phyloP scores from a whole-genome alignment of 2,113 vertebrate genomes.

The Pelecanus crispus region DNA sequence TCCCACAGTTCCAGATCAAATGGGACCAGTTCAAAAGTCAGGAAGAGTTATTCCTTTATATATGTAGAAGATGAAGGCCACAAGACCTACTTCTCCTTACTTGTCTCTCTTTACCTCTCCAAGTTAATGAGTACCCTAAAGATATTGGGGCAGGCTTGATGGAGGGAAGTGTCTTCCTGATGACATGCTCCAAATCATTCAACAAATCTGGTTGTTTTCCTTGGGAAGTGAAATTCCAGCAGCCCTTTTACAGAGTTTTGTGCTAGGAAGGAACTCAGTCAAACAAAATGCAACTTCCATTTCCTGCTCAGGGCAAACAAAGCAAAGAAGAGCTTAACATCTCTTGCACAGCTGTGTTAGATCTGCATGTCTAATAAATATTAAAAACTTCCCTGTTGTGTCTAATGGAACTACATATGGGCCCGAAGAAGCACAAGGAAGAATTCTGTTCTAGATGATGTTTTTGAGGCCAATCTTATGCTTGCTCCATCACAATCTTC shows the following conservation, averaged over 20 bases:
- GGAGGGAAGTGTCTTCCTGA: not conserved
- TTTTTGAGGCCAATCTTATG: not conserved
- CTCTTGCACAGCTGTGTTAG: not conserved
- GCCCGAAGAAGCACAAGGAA: not conserved
- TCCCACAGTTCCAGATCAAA: not conserved
- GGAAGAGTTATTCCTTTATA: not conserved
- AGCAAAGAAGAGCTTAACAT: not conserved
- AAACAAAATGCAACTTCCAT: not conserved
- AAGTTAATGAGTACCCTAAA: not conserved
- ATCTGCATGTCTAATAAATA: not conserved
- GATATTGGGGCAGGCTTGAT: not conserved
- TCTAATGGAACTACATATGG: not conserved
- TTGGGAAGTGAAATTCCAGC: not conserved
- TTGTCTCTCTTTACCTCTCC: not conserved
- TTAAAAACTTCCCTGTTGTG: not conserved
- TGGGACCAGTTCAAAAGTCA: not conserved
- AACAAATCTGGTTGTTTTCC: not conserved
- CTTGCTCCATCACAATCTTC: not conserved
- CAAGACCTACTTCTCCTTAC: not conserved
- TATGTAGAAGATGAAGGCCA: not conserved
- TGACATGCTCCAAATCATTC: not conserved
- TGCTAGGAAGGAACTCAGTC: not conserved
- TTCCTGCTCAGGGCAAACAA: not conserved
- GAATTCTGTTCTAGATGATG: not conserved
- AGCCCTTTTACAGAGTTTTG: not conserved